Conservation (phyloP, 2,113 vertebrate species). For the Nothocercus julius region DNA sequence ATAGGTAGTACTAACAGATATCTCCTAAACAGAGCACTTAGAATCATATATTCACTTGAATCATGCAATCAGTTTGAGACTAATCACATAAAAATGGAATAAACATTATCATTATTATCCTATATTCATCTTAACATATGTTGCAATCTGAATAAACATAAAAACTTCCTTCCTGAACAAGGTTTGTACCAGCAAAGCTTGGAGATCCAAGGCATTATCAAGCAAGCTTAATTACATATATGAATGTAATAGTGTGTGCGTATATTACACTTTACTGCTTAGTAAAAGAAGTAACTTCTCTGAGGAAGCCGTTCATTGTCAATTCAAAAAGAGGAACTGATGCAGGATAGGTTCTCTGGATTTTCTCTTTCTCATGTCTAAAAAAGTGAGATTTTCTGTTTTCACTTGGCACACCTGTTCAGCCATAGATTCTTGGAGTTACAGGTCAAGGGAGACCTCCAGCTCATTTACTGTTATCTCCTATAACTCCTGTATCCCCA, state of each 20-base stretch:
- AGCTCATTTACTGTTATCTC: background rate
- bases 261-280: background rate
- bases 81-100: background rate
- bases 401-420: background rate
- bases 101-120: background rate
- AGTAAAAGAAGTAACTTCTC: background rate
- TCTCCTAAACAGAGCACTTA: background rate
- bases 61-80: background rate
- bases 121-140: background rate
- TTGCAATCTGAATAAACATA: background rate
- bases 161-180: background rate
- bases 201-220: background rate
- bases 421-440: background rate
- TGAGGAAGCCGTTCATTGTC: background rate
- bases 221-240: background rate
- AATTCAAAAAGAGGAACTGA: background rate
- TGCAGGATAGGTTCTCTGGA: background rate
- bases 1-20: background rate
- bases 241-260: background rate
- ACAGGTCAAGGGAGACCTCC: background rate
- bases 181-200: background rate
- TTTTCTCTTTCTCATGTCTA: background rate
- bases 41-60: background rate
- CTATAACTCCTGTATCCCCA: background rate
- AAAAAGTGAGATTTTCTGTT: background rate